Evolutionary conservation across 1,140 invertebrate species (phyloP).

Genomic region (Dinoponera quadriceps): DNA sequence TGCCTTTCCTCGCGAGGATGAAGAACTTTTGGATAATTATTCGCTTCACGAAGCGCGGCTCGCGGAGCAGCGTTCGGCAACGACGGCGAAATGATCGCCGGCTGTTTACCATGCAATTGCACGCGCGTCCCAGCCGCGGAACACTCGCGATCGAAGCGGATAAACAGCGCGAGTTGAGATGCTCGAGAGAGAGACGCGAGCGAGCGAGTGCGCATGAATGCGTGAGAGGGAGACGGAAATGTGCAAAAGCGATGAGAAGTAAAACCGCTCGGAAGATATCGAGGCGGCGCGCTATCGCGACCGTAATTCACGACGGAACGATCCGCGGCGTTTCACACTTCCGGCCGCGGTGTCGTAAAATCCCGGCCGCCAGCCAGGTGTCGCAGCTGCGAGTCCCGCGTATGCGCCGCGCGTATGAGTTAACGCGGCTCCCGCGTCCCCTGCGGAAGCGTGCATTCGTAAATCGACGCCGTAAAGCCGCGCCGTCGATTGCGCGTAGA

Average conservation of each 20-base stretch:
- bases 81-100: conserved; percentile 11
- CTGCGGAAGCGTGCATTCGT: conserved; percentile 14
- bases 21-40: background rate
- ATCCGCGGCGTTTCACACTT: conserved; percentile 41
- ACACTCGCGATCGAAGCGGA: conserved; percentile 37
- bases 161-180: conserved; percentile 38
- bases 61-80: background rate
- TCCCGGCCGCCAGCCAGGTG: background rate
- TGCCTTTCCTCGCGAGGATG: no score
- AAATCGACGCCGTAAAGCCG: conserved; percentile 13
- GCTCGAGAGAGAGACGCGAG: background rate
- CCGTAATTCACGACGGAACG: conserved; percentile 28
- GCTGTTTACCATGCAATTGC: conserved; percentile 37
- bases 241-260: background rate
- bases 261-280: conserved; percentile 44
- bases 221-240: background rate
- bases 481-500: background rate
- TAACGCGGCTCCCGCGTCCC: background rate
- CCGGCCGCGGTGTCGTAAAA: conserved; percentile 47
- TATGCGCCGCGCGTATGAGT: background rate
- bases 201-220: background rate
- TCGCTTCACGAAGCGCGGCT: background rate
- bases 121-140: conserved; percentile 30
- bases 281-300: conserved; percentile 53
- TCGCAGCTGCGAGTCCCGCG: background rate